Conservation (phyloP, 2,888 invertebrate species). For the Folsomia manolachei region DNA sequence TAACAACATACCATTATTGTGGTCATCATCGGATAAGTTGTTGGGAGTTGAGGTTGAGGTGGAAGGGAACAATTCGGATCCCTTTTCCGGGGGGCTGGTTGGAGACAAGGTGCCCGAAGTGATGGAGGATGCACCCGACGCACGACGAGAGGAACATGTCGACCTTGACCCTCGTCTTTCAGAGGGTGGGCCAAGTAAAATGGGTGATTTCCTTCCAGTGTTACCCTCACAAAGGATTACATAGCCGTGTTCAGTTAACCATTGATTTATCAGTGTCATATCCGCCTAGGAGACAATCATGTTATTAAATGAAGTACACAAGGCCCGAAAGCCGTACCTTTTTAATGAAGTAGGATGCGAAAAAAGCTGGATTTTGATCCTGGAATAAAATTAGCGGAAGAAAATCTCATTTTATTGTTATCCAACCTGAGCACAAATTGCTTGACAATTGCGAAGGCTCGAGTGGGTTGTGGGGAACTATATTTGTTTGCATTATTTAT, state of each 20-base stretch:
- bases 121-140: conserved; percentile 46
- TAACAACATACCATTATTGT: conserved; percentile 30
- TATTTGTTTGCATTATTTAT: too few species aligned
- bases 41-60: conserved; percentile 38
- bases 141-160: conserved; percentile 40
- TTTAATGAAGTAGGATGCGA: background rate
- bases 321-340: too few species aligned
- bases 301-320: too few species aligned
- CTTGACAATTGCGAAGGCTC: too few species aligned
- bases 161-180: conserved; percentile 35
- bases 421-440: too few species aligned
- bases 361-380: background rate
- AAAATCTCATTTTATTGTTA: too few species aligned
- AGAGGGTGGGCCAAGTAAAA: conserved; percentile 42
- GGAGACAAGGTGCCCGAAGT: conserved; percentile 45
- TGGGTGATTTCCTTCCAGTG: conserved; percentile 44
- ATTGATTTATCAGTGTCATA: conserved; percentile 56
- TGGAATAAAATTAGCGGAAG: too few species aligned
- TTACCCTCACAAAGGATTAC: conserved; percentile 54
- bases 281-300: conserved; percentile 53
- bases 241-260: conserved; percentile 57
- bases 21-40: conserved; percentile 35
- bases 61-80: conserved; percentile 39
- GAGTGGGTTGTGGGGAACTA: too few species aligned
- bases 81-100: conserved; percentile 38